Conservation (phyloP, 1,140 invertebrate genomes). For the Drosophila ercepeae region DNA sequence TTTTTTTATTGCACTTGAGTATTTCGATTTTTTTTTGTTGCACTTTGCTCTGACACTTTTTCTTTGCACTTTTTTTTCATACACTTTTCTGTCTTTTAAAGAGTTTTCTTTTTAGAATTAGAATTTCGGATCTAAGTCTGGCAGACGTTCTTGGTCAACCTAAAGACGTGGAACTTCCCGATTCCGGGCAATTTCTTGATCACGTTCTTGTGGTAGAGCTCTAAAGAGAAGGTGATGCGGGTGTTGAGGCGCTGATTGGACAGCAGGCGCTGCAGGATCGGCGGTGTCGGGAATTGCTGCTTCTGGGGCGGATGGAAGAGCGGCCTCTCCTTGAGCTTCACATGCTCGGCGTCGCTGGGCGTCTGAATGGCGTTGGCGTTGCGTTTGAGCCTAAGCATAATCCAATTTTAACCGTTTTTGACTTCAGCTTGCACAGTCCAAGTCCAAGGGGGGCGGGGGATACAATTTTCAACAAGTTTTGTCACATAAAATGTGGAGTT, state of each 20-base stretch:
- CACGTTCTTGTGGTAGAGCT: conserved; percentile 76
- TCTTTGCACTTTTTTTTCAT: conserved; percentile 12
- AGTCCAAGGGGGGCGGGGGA: background rate
- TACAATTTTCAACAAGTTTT: conserved; percentile 8
- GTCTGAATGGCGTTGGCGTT: conserved; percentile 48
- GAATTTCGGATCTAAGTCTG: conserved; percentile 54
- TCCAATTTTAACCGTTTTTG: conserved; percentile 62
- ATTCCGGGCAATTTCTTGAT: conserved; percentile 57
- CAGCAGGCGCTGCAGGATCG: conserved; percentile 38
- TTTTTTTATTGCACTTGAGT: conserved; percentile 43
- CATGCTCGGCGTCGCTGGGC: conserved; percentile 67
- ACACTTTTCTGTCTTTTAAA: conserved; percentile 13
- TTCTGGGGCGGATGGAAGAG: conserved; percentile 29
- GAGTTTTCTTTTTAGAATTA: conserved; percentile 10
- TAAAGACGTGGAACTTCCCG: conserved; percentile 50
- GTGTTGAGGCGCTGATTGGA: conserved; percentile 63
- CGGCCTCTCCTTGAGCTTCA: conserved; percentile 50
- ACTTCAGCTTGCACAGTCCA: conserved; percentile 59
- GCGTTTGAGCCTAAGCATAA: conserved; percentile 79
- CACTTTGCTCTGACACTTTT: conserved; percentile 6
- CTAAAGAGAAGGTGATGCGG: conserved; percentile 61
- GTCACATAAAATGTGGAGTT: background rate
- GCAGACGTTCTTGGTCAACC: conserved; percentile 60
- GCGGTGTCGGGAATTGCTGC: background rate
- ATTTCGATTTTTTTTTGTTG: conserved; percentile 26